Conservation (phyloP, 2,888 invertebrate species). For the Ligdia adustata region DNA sequence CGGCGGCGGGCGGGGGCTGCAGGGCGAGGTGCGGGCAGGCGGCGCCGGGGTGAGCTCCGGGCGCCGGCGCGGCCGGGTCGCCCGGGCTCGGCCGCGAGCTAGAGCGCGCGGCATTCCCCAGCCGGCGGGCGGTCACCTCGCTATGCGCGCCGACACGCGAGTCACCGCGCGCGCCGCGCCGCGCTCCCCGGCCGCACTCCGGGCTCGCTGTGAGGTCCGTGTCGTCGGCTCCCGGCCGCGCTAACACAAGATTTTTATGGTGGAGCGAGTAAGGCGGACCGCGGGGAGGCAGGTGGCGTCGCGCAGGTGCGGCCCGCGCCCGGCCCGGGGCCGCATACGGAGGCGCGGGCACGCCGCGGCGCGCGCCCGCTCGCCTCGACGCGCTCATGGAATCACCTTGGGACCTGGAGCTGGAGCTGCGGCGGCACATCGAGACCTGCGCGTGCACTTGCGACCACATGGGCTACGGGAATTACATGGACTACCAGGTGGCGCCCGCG, state of each 20-base stretch:
- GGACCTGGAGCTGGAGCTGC: conserved; percentile 92
- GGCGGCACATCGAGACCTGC: conserved; percentile 94
- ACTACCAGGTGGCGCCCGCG: conserved; percentile 90
- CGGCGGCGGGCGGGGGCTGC: conserved; percentile 45
- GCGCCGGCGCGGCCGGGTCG: conserved; percentile 79
- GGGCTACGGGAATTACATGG: conserved; percentile 96
- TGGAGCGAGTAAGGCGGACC: conserved; percentile 65
- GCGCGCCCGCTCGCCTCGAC: conserved; percentile 68
- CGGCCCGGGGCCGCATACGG: conserved; percentile 71
- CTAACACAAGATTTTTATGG: conserved; percentile 69
- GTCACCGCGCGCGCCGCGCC: conserved; percentile 62
- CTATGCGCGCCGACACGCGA: conserved; percentile 67
- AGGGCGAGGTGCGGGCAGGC: conserved; percentile 55
- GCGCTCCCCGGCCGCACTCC: conserved; percentile 63
- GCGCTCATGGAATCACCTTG: conserved; percentile 82
- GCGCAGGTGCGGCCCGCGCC: conserved; percentile 76
- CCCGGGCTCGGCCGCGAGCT: conserved; percentile 65
- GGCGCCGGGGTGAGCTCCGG: conserved; percentile 69
- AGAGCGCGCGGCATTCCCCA: conserved; percentile 71
- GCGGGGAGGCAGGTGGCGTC: conserved; percentile 73
- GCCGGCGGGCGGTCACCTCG: conserved; percentile 68
- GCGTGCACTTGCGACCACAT: conserved; percentile 96
- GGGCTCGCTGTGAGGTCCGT: conserved; percentile 72
- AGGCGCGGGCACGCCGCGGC: conserved; percentile 69
- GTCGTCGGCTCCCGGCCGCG: conserved; percentile 67